These are phyloP conservation scores for Oryzias javanicus DNA, from an alignment of 2,113 vertebrate species.

Conservation along the genomic window DNA sequence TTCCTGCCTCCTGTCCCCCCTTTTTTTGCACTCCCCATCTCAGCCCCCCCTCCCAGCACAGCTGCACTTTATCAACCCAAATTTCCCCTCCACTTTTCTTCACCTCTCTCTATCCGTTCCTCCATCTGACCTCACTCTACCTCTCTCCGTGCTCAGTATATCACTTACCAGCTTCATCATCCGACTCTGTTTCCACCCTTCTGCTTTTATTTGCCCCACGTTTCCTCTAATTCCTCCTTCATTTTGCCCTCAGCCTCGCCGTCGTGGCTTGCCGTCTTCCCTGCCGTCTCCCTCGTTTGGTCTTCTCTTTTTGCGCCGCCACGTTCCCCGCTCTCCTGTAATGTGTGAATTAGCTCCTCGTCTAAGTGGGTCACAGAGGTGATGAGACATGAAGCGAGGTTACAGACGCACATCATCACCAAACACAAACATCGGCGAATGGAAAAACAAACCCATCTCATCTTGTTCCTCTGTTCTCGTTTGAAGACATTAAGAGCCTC, in stretches of 20 bases:
- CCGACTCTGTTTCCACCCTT: conserved; percentile 24
- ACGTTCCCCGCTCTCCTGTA: conserved; percentile 16
- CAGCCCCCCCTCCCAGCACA: conserved; percentile 47
- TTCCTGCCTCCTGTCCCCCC: conserved; percentile 58
- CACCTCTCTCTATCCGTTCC: conserved; percentile 33
- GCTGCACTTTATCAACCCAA: conserved; percentile 63
- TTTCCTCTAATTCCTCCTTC: conserved; percentile 23
- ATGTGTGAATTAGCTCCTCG: conserved; percentile 30
- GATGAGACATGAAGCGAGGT: conserved; percentile 62
- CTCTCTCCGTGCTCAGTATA: conserved; percentile 44
- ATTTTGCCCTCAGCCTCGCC: conserved; percentile 14
- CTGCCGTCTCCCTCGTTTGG: conserved; percentile 7
- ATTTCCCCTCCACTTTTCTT: conserved; percentile 40
- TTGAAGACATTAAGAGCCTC: no score
- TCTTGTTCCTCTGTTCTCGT: no score
- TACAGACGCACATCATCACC: conserved; percentile 34
- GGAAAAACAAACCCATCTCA: no score
- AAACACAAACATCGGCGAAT: no score
- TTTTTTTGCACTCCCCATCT: conserved; percentile 43
- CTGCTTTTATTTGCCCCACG: not conserved
- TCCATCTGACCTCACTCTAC: conserved; percentile 57
- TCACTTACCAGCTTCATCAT: conserved; percentile 55
- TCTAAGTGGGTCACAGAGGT: conserved; percentile 54
- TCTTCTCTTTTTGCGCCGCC: conserved; percentile 25
- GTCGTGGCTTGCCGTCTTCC: conserved; percentile 16